Evolutionary conservation across 2,888 invertebrate genomes (phyloP), one percentile per base, ranked within the genome.

Genomic region (Bugula neritina): DNA sequence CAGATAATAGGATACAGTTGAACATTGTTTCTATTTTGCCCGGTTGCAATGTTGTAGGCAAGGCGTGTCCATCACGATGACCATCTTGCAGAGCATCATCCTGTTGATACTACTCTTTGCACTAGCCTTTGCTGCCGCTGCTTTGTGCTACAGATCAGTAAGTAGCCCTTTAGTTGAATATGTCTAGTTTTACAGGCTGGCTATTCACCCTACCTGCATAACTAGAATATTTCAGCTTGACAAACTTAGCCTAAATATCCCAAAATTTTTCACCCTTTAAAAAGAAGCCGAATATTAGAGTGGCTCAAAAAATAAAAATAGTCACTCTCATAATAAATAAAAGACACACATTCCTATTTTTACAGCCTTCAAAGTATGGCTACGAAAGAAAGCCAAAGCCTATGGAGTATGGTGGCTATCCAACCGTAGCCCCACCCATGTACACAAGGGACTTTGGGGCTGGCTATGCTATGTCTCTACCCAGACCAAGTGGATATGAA

Each of bases 391-490:
- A 43, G 43, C 43, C 5, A 17, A 43, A 17, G 43, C 43, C 43
- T 10, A 43, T 43, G 43, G 43, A 43, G 43, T 43, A 43, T 17
- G 10, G 10, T 43, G 34, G 63, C 31, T 63, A 63, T 31, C 25
- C 63, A 2, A 3, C 63, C 2, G 31, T 27, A 29, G 63, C 63
- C 31, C 63, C 63, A 63, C 63, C 63, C 2, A 63, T 63, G 63
- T 63, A 63, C 63, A 63, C 21, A 5, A 25, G 63, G 31, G 63
- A 63, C 25, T 63, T 25, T 34, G 63, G 63, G 13, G 5, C 43
- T 10, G 43, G 43, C 43, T 43, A 43, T 43, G 29, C 63, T 5
- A 21, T 63, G 17, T 63, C 63, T 13, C 34, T 63, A 31, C 63
- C 63, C 10, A 63, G 63, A 63, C 25, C 63, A 13, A 25, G 57